These are phyloP conservation scores for Hemibagrus guttatus DNA, from an alignment of 2,797 vertebrate genomes.

Conservation along the genomic window DNA sequence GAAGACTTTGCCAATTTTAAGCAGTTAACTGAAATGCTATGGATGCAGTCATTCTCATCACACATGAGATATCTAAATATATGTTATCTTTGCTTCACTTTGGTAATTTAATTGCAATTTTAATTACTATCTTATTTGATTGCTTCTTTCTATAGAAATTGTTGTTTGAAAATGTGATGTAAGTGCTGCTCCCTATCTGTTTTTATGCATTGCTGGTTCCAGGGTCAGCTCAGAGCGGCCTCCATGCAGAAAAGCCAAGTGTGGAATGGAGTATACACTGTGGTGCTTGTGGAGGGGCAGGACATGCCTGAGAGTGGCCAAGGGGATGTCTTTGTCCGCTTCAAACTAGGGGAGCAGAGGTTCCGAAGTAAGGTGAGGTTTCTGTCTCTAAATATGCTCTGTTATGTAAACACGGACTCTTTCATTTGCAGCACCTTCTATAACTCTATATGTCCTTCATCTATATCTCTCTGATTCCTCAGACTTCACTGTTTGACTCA, in stretches of 20 bases:
- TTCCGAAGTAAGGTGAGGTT: slow-evolving; percentile 91
- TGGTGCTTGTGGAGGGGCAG: slow-evolving; percentile 88
- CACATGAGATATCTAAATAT: neutral
- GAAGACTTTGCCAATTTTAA: slow-evolving; percentile 24
- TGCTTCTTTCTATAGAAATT: neutral
- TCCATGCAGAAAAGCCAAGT: slow-evolving; percentile 80
- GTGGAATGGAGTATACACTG: slow-evolving; percentile 85
- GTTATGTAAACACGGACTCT: slow-evolving; percentile 21
- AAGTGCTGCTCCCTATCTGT: neutral
- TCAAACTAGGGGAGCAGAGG: slow-evolving; percentile 89
- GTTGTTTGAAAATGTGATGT: neutral
- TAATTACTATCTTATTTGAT: slow-evolving; percentile 7
- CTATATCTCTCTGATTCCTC: slow-evolving; percentile 5
- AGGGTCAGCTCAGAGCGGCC: slow-evolving; percentile 49
- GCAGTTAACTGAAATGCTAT: neutral
- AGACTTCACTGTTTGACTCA: slow-evolving; percentile 68
- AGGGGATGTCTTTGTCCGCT: slow-evolving; percentile 86
- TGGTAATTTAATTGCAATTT: neutral
- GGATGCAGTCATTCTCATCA: neutral
- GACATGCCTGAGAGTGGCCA: slow-evolving; percentile 79
- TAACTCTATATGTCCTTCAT: slow-evolving; percentile 24
- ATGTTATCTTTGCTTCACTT: neutral
- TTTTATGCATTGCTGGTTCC: slow-evolving; percentile 26
- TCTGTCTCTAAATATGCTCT: slow-evolving; percentile 16
- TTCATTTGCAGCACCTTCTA: neutral